Conservation (phyloP, 2,113 vertebrate species). For the Manacus vitellinus region DNA sequence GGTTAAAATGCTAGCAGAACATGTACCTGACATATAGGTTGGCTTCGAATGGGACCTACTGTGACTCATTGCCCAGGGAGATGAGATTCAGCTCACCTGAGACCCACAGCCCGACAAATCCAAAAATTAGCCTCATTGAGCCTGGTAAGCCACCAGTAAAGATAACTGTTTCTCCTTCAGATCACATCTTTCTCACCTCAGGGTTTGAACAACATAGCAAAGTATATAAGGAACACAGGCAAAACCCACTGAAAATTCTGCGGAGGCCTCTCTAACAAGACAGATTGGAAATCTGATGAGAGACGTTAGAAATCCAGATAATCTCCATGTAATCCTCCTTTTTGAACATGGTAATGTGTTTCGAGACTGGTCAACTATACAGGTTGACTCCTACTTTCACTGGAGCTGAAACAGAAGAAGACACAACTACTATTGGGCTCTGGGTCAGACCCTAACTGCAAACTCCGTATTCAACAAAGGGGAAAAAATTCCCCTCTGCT, state of each 20-base stretch:
- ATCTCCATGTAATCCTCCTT: not conserved
- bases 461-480: not conserved
- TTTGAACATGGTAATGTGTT: not conserved
- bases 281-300: not conserved
- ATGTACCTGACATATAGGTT: rapidly evolving
- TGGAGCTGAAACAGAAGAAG: not conserved
- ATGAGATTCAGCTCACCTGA: not conserved
- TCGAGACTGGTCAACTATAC: not conserved
- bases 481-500: not conserved
- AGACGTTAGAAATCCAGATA: not conserved
- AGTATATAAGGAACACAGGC: not conserved
- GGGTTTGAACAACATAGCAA: not conserved
- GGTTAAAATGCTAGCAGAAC: not conserved
- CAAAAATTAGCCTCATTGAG: not conserved
- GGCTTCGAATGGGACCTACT: not conserved
- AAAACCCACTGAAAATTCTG: not conserved
- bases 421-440: not conserved
- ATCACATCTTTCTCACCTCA: not conserved
- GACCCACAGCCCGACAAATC: not conserved
- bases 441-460: not conserved
- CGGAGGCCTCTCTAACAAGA: not conserved
- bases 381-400: not conserved
- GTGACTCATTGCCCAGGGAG: not conserved
- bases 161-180: not conserved
- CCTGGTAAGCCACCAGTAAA: not conserved